Conservation (phyloP, 1,140 invertebrate genomes). For the Anagrus nilaparvatae region DNA sequence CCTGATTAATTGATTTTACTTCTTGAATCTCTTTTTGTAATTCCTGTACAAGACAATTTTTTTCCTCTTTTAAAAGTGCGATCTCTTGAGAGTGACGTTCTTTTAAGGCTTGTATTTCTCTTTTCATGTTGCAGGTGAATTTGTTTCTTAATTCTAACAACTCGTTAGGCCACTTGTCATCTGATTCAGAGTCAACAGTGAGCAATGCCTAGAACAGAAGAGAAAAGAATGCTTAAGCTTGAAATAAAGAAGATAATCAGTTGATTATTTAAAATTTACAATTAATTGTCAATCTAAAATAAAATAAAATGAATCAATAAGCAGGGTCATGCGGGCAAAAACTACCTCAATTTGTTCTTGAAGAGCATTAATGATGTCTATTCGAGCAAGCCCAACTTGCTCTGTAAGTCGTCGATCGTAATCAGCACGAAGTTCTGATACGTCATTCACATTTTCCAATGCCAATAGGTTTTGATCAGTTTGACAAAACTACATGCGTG, state of each 20-base stretch:
- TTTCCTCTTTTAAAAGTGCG: constrained; percentile 46
- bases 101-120: constrained; percentile 38
- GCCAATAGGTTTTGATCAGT: constrained; percentile 29
- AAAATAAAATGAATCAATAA: background rate
- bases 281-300: constrained; percentile 4
- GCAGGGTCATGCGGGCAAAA: constrained; percentile 4
- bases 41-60: constrained; percentile 34
- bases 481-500: constrained; percentile 38
- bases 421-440: constrained; percentile 29
- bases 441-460: constrained; percentile 27
- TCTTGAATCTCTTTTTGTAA: constrained; percentile 27
- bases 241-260: constrained; percentile 1
- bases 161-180: constrained; percentile 56
- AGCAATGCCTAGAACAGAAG: constrained; percentile 49
- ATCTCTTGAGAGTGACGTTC: constrained; percentile 36
- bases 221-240: too few relatives aligned
- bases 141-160: constrained; percentile 55
- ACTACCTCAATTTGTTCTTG: constrained; percentile 52
- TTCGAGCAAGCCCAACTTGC: constrained; percentile 47
- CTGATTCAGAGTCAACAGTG: constrained; percentile 49
- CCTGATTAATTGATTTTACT: constrained; percentile 15
- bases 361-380: constrained; percentile 48
- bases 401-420: constrained; percentile 43
- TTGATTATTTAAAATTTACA: background rate
- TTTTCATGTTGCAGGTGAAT: constrained; percentile 51